Evolutionary conservation across 2,797 vertebrate species (phyloP).

Genomic region (Coccyzus lansbergi): DNA sequence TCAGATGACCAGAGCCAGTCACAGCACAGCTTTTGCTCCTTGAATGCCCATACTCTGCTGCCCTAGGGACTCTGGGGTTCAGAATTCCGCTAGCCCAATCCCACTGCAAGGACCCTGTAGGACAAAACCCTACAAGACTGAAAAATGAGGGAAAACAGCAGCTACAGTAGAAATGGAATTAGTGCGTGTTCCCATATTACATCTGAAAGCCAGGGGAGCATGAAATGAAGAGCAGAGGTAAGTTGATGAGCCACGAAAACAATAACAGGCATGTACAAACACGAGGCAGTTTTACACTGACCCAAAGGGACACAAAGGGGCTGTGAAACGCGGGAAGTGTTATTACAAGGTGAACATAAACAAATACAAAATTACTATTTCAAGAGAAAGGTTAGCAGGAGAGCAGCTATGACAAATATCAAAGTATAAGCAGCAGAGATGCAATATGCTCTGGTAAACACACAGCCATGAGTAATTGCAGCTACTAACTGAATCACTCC

Average conservation of each 20-base stretch:
- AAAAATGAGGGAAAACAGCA: background rate
- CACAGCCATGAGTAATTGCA: background rate
- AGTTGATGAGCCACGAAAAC: background rate
- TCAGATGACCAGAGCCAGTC: background rate
- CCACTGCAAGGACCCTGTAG: background rate
- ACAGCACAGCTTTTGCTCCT: background rate
- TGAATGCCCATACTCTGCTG: background rate
- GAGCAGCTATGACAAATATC: background rate
- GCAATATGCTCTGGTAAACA: background rate
- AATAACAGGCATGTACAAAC: background rate
- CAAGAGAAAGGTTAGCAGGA: background rate
- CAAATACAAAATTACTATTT: background rate
- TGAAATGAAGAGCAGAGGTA: background rate
- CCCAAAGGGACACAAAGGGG: background rate
- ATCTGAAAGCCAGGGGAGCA: background rate
- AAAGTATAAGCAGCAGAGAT: background rate
- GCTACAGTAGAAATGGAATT: background rate
- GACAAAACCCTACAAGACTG: background rate
- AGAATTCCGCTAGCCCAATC: background rate
- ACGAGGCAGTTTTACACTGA: background rate
- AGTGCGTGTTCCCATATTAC: background rate
- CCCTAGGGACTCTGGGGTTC: rapidly evolving
- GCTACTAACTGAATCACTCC: background rate
- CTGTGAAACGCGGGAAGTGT: background rate
- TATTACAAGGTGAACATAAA: background rate